Evolutionary conservation across 1,140 invertebrate species (phyloP), one percentile per base, ranked within the genome.

Genomic region (Drosophila tsacasi): DNA sequence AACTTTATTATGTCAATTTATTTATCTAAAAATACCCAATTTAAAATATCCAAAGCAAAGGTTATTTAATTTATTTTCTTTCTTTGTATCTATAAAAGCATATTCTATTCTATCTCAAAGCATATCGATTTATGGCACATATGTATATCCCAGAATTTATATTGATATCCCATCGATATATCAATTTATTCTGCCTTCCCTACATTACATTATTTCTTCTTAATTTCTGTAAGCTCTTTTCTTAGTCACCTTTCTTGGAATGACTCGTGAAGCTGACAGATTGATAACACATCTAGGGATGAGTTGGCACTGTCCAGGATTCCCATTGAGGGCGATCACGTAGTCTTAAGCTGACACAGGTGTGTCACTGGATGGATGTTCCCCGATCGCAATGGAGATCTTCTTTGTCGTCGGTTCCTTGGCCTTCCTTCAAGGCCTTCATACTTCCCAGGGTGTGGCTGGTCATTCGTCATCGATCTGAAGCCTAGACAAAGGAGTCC

Each of bases 271-370:
- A 23, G 13, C 15, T 37, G 13, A 37, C 21, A 37, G 19, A 37
- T 23, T 55, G 13, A 37, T 37, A 8, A 35, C 2, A 35, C 10
- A 7, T 37, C 27, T 32, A 32, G n/a, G 49, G 17, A n/a, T 52
- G 27, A 52, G 10, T 21, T 32, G 27, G 27, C 27, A 15, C 12
- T 15, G 50, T 32, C 13, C 52, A 54, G 30, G 19, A 15, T 9
- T 52, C n/a, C 12, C 27, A 32, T 19, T 13, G 6, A 35, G 15
- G 47, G 7, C 30, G 19, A 37, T 55, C 52, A 55, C 52, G 52
- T 55, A 55, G 19, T 17, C 15, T 55, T 55, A 37, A 55, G 32
- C 32, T 23, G 52, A 55, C 52, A 37, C 52, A 55, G 52, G 52
- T 37, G 52, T 55, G 52, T 55, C 52, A 19, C 21, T 15, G 13